These are phyloP conservation scores for Euglossa dilemma DNA, from an alignment of 1,140 invertebrate species.

Conservation along the genomic window DNA sequence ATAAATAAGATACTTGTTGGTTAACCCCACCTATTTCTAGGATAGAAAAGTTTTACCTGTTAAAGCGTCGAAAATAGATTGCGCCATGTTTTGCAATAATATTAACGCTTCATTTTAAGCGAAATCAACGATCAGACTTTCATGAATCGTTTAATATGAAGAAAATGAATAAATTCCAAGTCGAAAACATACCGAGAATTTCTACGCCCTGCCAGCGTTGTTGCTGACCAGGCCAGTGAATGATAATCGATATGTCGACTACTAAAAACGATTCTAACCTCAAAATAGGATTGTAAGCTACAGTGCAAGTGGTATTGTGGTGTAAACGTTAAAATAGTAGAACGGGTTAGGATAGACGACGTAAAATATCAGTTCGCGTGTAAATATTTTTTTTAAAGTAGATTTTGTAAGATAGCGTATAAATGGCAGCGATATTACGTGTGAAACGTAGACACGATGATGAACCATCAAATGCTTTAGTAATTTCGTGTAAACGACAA, in stretches of 20 bases:
- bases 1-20: constrained; percentile 44
- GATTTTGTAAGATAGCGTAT: too few relatives aligned
- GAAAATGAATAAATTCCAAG: constrained; percentile 55
- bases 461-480: constrained; percentile 82
- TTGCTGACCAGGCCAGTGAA: constrained; percentile 56
- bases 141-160: constrained; percentile 46
- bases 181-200: constrained; percentile 67
- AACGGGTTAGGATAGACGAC: not conserved
- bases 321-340: not conserved
- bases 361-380: rapidly evolving
- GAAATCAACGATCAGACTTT: constrained; percentile 42
- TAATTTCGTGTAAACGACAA: constrained; percentile 83
- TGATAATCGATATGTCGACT: constrained; percentile 65
- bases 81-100: constrained; percentile 72
- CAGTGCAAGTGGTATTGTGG: not conserved
- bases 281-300: not conserved
- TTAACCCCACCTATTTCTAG: constrained; percentile 60
- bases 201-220: constrained; percentile 54
- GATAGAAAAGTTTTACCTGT: constrained; percentile 71
- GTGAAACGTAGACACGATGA: constrained; percentile 84
- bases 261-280: constrained; percentile 56
- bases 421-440: constrained; percentile 84
- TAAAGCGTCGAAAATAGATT: constrained; percentile 79
- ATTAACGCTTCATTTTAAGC: constrained; percentile 57
- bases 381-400: not conserved